These are phyloP conservation scores for Otocyon megalotis DNA, from an alignment of 2,113 vertebrate species.

Conservation along the genomic window DNA sequence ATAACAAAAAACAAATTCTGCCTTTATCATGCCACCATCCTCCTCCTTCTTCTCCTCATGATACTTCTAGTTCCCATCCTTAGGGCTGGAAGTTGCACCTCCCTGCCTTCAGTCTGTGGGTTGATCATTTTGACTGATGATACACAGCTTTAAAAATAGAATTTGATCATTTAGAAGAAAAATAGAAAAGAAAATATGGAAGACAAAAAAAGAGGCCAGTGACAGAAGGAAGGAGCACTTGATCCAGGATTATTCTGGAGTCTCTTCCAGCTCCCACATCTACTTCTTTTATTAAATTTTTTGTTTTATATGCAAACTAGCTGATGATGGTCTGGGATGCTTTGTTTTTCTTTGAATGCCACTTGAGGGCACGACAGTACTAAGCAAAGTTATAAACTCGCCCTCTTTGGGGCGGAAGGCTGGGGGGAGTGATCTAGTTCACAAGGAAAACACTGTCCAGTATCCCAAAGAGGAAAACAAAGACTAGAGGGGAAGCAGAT, in stretches of 20 bases:
- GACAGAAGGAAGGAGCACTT: neutral
- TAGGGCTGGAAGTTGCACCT: neutral
- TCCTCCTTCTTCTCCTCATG: neutral
- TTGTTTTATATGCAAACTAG: neutral
- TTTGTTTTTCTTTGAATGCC: neutral
- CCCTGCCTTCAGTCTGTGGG: neutral
- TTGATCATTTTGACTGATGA: neutral
- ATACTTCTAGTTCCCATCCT: neutral
- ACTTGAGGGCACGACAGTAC: neutral
- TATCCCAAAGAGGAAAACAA: neutral
- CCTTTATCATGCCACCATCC: neutral
- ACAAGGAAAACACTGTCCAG: neutral
- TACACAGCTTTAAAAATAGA: neutral
- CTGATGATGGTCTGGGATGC: neutral
- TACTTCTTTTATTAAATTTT: neutral
- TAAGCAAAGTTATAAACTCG: neutral
- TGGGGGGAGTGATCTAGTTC: neutral
- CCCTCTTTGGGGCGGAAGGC: fast-evolving
- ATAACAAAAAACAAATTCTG: neutral
- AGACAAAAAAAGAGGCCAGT: neutral
- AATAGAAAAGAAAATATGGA: neutral
- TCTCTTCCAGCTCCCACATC: neutral
- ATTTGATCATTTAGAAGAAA: neutral
- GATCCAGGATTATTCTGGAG: neutral
- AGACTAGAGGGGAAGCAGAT: neutral